Conservation (phyloP, 2,888 invertebrate species). For the Leptinotarsa juncta region DNA sequence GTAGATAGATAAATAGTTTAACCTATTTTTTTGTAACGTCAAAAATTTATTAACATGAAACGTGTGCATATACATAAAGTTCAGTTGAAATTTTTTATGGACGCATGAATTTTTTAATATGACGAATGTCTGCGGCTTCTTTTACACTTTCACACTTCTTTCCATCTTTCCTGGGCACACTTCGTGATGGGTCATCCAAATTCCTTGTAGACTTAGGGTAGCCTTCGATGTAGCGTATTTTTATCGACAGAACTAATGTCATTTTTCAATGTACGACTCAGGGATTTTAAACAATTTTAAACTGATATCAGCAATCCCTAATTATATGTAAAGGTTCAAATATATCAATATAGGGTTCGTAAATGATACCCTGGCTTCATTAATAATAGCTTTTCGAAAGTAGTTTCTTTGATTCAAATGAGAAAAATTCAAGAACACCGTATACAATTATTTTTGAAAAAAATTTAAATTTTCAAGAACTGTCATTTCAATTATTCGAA, state of each 20-base stretch:
- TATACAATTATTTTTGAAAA: too few species aligned
- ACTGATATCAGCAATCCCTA: too few species aligned
- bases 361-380: too few species aligned
- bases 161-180: constrained; percentile 50
- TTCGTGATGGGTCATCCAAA: constrained; percentile 66
- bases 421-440: too few species aligned
- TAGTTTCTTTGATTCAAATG: too few species aligned
- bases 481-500: too few species aligned
- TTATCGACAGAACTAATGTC: constrained; percentile 20
- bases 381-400: too few species aligned
- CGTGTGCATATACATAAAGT: constrained; percentile 44
- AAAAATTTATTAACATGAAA: constrained; percentile 46
- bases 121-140: constrained; percentile 59
- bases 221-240: constrained; percentile 55
- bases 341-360: too few species aligned
- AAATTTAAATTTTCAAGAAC: too few species aligned
- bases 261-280: neutral
- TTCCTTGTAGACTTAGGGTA: constrained; percentile 59
- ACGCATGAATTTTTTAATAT: constrained; percentile 58
- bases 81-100: constrained; percentile 44
- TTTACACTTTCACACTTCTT: constrained; percentile 47
- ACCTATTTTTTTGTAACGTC: constrained; percentile 65
- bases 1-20: constrained; percentile 62
- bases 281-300: too few species aligned
- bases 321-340: too few species aligned